Conservation (phyloP, 2,888 invertebrate species). For the Nasonia oneida region DNA sequence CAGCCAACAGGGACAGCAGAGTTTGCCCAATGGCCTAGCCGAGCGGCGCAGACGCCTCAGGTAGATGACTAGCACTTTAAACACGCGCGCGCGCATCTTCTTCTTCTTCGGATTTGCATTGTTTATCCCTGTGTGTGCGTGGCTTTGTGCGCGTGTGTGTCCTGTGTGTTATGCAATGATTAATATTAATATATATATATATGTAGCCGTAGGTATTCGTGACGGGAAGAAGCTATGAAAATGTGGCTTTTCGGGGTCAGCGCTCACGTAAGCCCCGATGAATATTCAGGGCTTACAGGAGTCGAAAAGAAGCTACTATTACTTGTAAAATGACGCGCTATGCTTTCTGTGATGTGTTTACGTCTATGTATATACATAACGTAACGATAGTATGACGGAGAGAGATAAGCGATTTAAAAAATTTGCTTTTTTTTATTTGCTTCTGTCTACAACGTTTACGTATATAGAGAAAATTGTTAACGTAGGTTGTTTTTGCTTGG, state of each 20-base stretch:
- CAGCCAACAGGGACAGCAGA: conserved; percentile 65
- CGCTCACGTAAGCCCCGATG: not conserved
- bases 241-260: conserved; percentile 3
- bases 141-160: not conserved
- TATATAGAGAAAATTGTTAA: too few relatives aligned
- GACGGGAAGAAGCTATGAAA: not conserved
- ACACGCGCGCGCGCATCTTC: not conserved
- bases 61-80: conserved; percentile 71
- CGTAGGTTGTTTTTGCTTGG: too few relatives aligned
- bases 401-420: too few relatives aligned
- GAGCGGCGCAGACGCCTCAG: conserved; percentile 80
- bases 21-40: conserved; percentile 74
- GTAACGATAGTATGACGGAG: too few relatives aligned
- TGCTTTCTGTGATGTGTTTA: too few relatives aligned
- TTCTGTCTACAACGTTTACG: too few relatives aligned
- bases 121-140: not conserved
- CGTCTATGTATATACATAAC: too few relatives aligned
- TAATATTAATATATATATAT: not conserved
- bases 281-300: not conserved
- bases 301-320: not conserved
- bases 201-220: too few relatives aligned
- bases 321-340: too few relatives aligned
- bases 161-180: not conserved
- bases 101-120: not conserved
- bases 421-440: too few relatives aligned